These are phyloP conservation scores for Dendrolimus houi DNA, from an alignment of 2,888 invertebrate species.

Conservation along the genomic window DNA sequence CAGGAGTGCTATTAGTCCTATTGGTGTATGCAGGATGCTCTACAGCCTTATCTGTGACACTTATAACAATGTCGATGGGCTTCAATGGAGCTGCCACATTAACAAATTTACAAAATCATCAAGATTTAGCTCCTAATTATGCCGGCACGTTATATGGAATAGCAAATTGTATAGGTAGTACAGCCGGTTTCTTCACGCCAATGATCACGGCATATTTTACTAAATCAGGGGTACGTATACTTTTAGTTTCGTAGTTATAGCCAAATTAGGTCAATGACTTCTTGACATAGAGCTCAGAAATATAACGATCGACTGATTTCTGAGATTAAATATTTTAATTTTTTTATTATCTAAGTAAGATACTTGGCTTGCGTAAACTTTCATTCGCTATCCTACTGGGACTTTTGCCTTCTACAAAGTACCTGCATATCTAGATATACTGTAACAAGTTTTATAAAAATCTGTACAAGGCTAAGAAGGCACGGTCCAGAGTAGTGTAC, in stretches of 20 bases:
- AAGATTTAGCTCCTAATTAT: slow-evolving; percentile 86
- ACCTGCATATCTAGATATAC: too few relatives aligned
- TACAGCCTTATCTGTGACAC: slow-evolving; percentile 75
- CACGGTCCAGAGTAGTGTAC: too few relatives aligned
- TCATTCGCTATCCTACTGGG: too few relatives aligned
- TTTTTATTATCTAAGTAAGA: too few relatives aligned
- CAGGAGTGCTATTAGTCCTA: slow-evolving; percentile 66
- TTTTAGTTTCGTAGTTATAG: background rate
- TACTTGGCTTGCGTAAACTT: too few relatives aligned
- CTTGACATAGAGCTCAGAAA: too few relatives aligned
- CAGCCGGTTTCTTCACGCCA: slow-evolving; percentile 84
- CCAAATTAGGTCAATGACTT: too few relatives aligned
- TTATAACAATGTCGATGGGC: slow-evolving; percentile 81
- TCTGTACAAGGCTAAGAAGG: too few relatives aligned
- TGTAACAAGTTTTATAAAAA: background rate
- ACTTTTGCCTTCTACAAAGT: too few relatives aligned
- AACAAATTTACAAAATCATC: slow-evolving; percentile 79
- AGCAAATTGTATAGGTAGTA: slow-evolving; percentile 84
- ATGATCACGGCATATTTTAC: slow-evolving; percentile 82
- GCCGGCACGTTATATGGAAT: slow-evolving; percentile 87
- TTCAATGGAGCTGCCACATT: slow-evolving; percentile 79
- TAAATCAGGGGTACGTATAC: slow-evolving; percentile 61
- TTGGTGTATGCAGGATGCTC: slow-evolving; percentile 79
- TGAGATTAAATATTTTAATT: too few relatives aligned
- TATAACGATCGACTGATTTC: too few relatives aligned